These are phyloP conservation scores for Aelia acuminata DNA, from an alignment of 2,888 invertebrate genomes.

Conservation along the genomic window DNA sequence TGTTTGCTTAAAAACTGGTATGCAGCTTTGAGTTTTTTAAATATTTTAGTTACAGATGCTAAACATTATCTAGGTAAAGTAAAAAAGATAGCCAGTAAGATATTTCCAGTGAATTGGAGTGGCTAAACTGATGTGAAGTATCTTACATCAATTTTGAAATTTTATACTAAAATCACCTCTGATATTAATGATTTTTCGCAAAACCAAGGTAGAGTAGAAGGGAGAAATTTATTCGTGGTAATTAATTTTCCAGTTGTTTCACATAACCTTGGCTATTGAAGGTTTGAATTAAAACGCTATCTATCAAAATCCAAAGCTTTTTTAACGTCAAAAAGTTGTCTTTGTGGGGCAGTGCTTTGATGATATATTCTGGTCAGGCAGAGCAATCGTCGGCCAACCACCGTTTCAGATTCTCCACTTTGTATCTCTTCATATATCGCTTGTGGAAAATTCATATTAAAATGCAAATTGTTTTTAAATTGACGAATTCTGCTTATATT, in stretches of 20 bases:
- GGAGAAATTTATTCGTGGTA: not conserved
- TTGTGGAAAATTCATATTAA: constrained; percentile 9
- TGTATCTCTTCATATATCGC: not conserved
- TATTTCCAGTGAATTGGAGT: too few species aligned
- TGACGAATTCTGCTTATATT: not conserved
- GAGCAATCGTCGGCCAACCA: not conserved
- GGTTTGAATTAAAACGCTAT: not conserved
- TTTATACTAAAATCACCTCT: too few species aligned
- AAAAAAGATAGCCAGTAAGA: too few species aligned
- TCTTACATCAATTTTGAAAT: too few species aligned
- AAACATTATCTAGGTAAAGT: too few species aligned
- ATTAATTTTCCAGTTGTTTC: not conserved
- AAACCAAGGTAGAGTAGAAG: not conserved
- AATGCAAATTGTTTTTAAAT: constrained; percentile 14
- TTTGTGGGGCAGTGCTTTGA: not conserved
- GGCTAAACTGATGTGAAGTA: too few species aligned
- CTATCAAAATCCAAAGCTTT: not conserved
- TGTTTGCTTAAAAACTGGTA: too few species aligned
- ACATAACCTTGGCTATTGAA: not conserved
- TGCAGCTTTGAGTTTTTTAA: too few species aligned
- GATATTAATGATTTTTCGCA: too few species aligned
- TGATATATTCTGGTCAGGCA: constrained; percentile 27
- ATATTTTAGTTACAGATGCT: too few species aligned
- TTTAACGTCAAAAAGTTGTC: not conserved
- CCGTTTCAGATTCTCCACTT: constrained; percentile 12